Conservation (phyloP, 2,797 vertebrate species). For the Octomys mimax region DNA sequence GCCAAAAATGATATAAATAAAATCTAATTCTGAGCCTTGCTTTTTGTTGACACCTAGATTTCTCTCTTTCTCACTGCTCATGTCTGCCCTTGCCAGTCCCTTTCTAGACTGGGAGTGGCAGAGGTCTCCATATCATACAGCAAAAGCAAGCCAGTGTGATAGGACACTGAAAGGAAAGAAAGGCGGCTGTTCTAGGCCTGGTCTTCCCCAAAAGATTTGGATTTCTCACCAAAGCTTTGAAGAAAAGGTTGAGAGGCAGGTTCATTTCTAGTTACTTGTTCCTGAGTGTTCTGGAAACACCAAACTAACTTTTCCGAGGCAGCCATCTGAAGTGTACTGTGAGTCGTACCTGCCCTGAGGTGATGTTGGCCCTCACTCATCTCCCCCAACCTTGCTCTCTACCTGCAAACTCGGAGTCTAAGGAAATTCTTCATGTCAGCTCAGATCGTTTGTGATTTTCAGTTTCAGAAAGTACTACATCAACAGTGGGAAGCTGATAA, state of each 20-base stretch:
- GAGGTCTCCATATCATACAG: neutral
- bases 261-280: neutral
- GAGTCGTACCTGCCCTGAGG: neutral
- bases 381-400: neutral
- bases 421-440: neutral
- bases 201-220: neutral
- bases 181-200: fast-evolving
- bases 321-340: neutral
- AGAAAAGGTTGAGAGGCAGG: neutral
- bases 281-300: neutral
- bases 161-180: neutral
- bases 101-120: neutral
- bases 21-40: neutral
- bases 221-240: neutral
- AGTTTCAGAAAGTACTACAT: neutral
- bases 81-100: neutral
- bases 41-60: neutral
- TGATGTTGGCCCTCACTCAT: no score
- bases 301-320: neutral
- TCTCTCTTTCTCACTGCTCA: neutral
- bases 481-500: neutral
- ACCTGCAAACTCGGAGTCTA: neutral
- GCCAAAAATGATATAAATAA: neutral
- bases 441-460: neutral
- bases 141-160: neutral